phyloP scores from a whole-genome alignment of 2,113 vertebrate species.

The Macquaria australasica region DNA sequence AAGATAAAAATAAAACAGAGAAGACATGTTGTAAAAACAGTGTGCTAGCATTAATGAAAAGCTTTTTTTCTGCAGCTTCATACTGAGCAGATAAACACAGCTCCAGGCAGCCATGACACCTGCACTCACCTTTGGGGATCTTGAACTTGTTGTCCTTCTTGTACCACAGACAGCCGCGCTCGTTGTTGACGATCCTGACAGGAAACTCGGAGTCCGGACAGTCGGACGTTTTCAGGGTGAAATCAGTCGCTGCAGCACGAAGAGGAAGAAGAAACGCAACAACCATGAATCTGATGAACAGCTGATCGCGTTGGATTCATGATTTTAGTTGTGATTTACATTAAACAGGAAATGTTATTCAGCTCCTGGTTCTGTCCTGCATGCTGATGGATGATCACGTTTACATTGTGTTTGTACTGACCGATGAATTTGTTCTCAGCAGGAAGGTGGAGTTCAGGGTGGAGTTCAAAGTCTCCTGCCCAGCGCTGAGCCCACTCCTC shows the following conservation, averaged over 20 bases:
- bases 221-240: constrained; percentile 90
- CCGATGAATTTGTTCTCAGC: constrained; percentile 96
- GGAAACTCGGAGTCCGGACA: constrained; percentile 91
- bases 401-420: constrained; percentile 68
- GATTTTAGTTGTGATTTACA: neutral
- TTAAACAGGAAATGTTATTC: neutral
- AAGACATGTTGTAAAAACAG: too few relatives aligned
- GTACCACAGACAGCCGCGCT: constrained; percentile 93
- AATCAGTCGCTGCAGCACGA: constrained; percentile 88
- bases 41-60: too few relatives aligned
- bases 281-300: neutral
- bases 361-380: neutral
- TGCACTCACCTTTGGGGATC: constrained; percentile 92
- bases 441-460: constrained; percentile 92
- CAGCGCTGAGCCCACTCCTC: constrained; percentile 89
- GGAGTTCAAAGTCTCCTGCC: constrained; percentile 88
- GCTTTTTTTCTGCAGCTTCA: too few relatives aligned
- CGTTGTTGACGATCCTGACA: constrained; percentile 84
- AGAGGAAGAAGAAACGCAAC: neutral
- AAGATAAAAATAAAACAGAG: too few relatives aligned
- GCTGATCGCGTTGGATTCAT: neutral
- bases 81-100: too few relatives aligned
- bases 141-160: constrained; percentile 98
- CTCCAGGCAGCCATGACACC: neutral
- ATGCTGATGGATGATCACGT: too few relatives aligned